Evolutionary conservation across 1,140 invertebrate genomes (phyloP), one percentile per base, ranked within the genome.

Genomic region (Oryzaephilus surinamensis): DNA sequence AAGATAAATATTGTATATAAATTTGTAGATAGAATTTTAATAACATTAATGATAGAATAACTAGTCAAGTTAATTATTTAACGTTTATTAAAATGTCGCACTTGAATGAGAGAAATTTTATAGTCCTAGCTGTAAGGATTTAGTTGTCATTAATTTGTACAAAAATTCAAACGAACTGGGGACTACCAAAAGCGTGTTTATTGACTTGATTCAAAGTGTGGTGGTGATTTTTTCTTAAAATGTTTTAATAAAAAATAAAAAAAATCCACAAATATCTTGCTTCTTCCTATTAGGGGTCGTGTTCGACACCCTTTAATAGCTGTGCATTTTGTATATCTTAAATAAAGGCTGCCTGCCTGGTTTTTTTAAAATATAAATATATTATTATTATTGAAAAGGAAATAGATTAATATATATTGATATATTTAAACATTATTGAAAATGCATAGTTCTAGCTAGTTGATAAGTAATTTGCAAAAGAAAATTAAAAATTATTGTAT

Each of bases 21-120:
- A 57, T 27, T 54, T 61, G 58, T 61, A 61, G 58, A 61, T 61
- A 60, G 50, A 52, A 52, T 55, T 59, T 58, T 58, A 54, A 48
- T 51, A 53, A 52, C 41, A 50, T 52, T 51, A 53, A 51, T 40
- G 11, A 48, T 52, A 53, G 43, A 45, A 41, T 50, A 55, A 50
- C 55, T 57, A 58, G 56, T 58, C 57, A 55, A 54, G 53, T 52
- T 51, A 45, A 43, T 46, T 51, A 50, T 50, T 50, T 51, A 54
- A 49, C 46, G 50, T 43, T 46, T 54, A 52, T 42, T 41, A 38
- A 38, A 56, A 51, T 51, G 50, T 45, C 49, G 54, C 42, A 44
- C 32, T 36, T n/a, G n/a, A n/a, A n/a, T n/a, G n/a, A n/a, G n/a
- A n/a, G 44, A 50, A 41, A 39, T 48, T 51, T 51, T 51, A 43